These are phyloP conservation scores for Phocides pigmalion DNA, from an alignment of 1,140 invertebrate genomes.

Conservation along the genomic window DNA sequence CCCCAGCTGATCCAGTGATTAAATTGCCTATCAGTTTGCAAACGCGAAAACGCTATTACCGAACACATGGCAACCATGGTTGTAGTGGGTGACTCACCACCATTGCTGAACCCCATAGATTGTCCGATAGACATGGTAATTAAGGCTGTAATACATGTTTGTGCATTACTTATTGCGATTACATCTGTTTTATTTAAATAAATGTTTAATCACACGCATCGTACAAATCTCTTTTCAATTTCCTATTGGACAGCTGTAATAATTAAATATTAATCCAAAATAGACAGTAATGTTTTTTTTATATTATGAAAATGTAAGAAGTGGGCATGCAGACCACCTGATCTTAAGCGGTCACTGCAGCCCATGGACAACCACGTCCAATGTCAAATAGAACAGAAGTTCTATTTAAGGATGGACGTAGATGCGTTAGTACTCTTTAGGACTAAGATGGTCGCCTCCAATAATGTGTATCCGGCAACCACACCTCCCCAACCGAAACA, in stretches of 20 bases:
- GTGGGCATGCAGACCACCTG: no score
- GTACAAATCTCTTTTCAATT: background rate
- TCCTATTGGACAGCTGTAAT: background rate
- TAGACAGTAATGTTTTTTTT: no score
- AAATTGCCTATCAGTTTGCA: constrained; percentile 32
- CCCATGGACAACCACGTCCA: no score
- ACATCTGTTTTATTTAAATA: constrained; percentile 43
- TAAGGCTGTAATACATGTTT: constrained; percentile 52
- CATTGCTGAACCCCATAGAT: constrained; percentile 55
- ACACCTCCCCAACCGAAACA: no score
- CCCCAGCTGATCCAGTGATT: constrained; percentile 20
- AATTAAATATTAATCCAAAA: background rate
- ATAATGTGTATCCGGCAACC: no score
- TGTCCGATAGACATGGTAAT: constrained; percentile 53
- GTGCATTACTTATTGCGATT: constrained; percentile 52
- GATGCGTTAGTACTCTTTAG: no score
- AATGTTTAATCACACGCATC: constrained; percentile 9
- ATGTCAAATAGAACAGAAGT: no score
- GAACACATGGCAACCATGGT: constrained; percentile 40
- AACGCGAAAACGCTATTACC: constrained; percentile 45
- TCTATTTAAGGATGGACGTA: no score
- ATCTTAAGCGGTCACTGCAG: no score
- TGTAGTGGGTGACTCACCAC: constrained; percentile 56
- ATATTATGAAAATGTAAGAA: no score
- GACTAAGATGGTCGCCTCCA: no score